Evolutionary conservation across 2,888 invertebrate genomes (phyloP), one percentile per base, ranked within the genome.

Genomic region (Scelioninae gen. 1): DNA sequence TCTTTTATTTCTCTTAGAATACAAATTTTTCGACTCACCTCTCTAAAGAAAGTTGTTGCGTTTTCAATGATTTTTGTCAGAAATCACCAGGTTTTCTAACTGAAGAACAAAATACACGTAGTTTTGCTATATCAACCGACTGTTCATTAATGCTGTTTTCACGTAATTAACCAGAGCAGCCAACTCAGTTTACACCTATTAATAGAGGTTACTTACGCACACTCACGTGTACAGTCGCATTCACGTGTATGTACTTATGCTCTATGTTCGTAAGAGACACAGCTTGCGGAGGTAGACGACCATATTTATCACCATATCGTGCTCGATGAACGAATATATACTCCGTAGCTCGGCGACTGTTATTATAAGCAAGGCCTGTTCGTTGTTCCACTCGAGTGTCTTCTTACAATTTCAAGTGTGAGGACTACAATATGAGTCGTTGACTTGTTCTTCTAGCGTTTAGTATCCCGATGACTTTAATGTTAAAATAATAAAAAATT

Each of bases 61-160:
- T 9, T 16, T 23, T 16, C 9, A 23, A 10, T 7, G 4, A 49
- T 23, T 23, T 29, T 49, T 6, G 0, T 29, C n/a, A 5, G 23
- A 23, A 2, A 23, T 4, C 23, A 23, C 23, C 3, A 16, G 31
- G 7, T 60, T 11, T 11, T 38, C 49, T 51, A 16, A 32, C 31
- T 9, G 11, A 60, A 13, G 55, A 53, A 10, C 15, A 15, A 34
- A 53, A n/a, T 43, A 15, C 45, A 60, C 23, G 47, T n/a, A 16
- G 11, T 16, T 1, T 15, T 53, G 79, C 13, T 72, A 72, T 51
- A 66, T 65, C 65, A 72, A 51, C 58, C 15, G 55, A 66, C 60
- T 81, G 85, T 87, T 89, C 86, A 87, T 89, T 86, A 88, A 86
- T 85, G 84, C 80, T 87, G 86, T 86, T 87, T 87, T 88, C 86